These are phyloP conservation scores for Pangasius djambal DNA, from an alignment of 2,797 vertebrate species.

Conservation along the genomic window DNA sequence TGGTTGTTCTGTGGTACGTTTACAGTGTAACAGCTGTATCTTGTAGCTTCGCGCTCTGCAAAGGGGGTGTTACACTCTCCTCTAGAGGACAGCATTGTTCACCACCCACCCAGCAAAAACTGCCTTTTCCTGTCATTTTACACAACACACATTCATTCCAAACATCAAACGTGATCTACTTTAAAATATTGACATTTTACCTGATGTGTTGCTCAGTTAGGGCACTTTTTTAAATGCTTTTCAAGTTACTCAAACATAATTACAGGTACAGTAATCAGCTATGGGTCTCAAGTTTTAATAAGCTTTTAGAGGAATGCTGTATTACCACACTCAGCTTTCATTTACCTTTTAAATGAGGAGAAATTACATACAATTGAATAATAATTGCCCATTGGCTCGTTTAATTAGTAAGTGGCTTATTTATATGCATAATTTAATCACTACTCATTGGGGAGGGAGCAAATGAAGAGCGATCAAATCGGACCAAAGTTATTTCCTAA, in stretches of 20 bases:
- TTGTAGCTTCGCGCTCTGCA: constrained; percentile 6
- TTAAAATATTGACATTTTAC: not conserved
- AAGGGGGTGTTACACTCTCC: constrained; percentile 68
- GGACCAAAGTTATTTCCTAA: constrained; percentile 66
- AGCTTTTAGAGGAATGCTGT: constrained; percentile 38
- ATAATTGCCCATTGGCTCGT: constrained; percentile 59
- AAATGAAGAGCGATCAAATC: constrained; percentile 82
- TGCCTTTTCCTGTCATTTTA: constrained; percentile 28
- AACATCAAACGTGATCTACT: not conserved
- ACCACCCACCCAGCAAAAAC: constrained; percentile 70
- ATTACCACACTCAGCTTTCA: constrained; percentile 44
- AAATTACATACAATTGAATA: constrained; percentile 59
- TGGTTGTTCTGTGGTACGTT: not conserved
- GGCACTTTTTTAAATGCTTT: not conserved
- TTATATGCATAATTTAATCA: constrained; percentile 97
- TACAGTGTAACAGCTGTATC: not conserved
- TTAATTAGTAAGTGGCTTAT: constrained; percentile 88
- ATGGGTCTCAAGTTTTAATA: constrained; percentile 24
- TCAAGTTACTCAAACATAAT: not conserved
- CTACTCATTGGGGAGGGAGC: constrained; percentile 89
- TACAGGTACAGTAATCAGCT: constrained; percentile 16
- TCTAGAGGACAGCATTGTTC: constrained; percentile 84
- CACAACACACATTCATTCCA: not conserved
- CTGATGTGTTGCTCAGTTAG: constrained; percentile 13
- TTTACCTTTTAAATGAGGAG: constrained; percentile 58